Base-by-base conservation (phyloP, 1,140 invertebrate species). In the Hylyphantes graminicola region DNA sequence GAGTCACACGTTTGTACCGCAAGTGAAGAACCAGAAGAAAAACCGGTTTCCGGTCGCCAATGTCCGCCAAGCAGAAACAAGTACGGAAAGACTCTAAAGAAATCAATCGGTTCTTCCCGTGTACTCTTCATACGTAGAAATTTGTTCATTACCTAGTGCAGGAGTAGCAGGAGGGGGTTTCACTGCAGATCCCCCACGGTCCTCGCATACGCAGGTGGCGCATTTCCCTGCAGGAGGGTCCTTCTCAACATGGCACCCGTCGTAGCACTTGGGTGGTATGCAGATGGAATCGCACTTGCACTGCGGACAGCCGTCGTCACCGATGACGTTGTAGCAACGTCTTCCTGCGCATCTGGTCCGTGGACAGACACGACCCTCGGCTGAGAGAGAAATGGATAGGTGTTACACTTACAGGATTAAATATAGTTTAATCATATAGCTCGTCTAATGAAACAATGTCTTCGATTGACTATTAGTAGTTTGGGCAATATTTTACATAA, bases 241-340 rank as follows among this genome's bases (percentile, higher is more conserved):
- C n/a, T 59, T 73, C 19, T 85, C 84, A 0, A 85, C 5, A 2
- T 11, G 64, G 53, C 84, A 85, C 9, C 76, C 76, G 15, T 78
- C 67, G 1, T 50, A 21, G 17, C 84, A 85, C 17, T 54, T 74
- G 10, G 76, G 76, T 17, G 84, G 65, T 55, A 85, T 79, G 64
- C 75, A 79, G n/a, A 85, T 79, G 54, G 75, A 79, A 54, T 85
- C 76, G 35, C 84, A 85, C 11, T 85, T 79, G 70, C 84, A 85
- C 19, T 73, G 50, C 2, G 84, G 75, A 17, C 84, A 85, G 8
- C 84, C 84, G 15, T 85, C 84, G 10, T 85, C 75, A 9, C 73
- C 76, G 12, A 85, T 78, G 8, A 85, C 76, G 15, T 79, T 78
- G 53, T 85, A 79, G 51, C 84, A 85, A 7, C 76, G 48, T 4